Conservation (phyloP, 2,888 invertebrate species). For the Fragum whitleyi region DNA sequence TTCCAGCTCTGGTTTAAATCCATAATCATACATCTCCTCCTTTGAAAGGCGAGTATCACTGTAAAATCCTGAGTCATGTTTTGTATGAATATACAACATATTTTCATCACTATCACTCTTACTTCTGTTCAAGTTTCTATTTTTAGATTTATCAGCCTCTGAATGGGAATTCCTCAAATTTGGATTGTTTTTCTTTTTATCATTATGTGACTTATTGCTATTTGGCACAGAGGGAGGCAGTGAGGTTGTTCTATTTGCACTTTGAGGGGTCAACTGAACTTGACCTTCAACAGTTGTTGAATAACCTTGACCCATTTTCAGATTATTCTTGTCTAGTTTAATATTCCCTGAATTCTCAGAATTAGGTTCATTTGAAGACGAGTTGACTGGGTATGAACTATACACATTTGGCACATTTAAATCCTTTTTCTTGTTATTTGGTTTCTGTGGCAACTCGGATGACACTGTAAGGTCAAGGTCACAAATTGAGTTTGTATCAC, state of each 20-base stretch:
- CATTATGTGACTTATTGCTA: slow-evolving; percentile 25
- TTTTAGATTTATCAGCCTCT: slow-evolving; percentile 14
- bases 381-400: slow-evolving; percentile 8
- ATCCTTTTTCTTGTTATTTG: slow-evolving; percentile 16
- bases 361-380: not conserved
- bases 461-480: not conserved
- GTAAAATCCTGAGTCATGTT: slow-evolving; percentile 56
- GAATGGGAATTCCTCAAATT: slow-evolving; percentile 13
- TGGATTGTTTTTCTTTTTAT: slow-evolving; percentile 22
- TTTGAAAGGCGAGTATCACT: slow-evolving; percentile 48
- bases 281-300: slow-evolving; percentile 21
- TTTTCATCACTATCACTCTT: slow-evolving; percentile 23
- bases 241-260: slow-evolving; percentile 35
- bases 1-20: slow-evolving; percentile 55
- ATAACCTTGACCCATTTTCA: slow-evolving; percentile 29
- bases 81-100: slow-evolving; percentile 29
- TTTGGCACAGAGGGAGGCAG: slow-evolving; percentile 54
- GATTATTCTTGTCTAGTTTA: not conserved
- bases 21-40: slow-evolving; percentile 54
- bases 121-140: slow-evolving; percentile 21
- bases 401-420: slow-evolving; percentile 19
- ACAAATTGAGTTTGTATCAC: not conserved
- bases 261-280: slow-evolving; percentile 18
- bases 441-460: slow-evolving; percentile 7
- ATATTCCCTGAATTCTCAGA: not conserved